Percentiles rank a stretch among this genome's conserved stretches.
Evolutionary conservation across 2,113 vertebrate species (phyloP).

Genomic region (Clarias batrachus): DNA sequence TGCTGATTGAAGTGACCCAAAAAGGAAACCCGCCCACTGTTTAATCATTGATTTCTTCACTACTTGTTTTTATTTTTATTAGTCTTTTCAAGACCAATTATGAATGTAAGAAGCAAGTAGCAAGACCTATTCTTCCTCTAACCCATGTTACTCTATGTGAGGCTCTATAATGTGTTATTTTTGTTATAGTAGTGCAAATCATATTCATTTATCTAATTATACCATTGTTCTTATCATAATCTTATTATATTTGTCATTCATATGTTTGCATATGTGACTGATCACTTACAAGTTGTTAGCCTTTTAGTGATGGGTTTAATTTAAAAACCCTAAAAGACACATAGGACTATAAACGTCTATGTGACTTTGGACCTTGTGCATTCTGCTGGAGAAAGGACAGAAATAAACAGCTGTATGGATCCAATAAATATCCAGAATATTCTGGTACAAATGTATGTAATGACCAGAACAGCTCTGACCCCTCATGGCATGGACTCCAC

Average conservation of each 20-base stretch:
- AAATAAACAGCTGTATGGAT: background rate
- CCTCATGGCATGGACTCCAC: no score
- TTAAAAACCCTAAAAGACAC: background rate
- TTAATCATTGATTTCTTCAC: conserved; percentile 39
- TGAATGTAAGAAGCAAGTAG: background rate
- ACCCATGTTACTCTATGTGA: background rate
- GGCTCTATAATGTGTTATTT: background rate
- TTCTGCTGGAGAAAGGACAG: background rate
- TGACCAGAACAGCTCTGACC: background rate
- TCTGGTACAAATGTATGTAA: background rate
- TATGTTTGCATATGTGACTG: background rate
- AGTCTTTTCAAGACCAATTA: background rate
- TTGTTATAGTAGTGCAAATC: background rate
- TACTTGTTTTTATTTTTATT: background rate
- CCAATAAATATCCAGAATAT: background rate
- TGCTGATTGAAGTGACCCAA: background rate
- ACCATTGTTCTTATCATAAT: background rate
- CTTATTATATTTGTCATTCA: background rate
- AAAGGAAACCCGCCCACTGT: conserved; percentile 2
- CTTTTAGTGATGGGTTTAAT: background rate
- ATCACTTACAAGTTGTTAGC: background rate
- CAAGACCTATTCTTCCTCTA: background rate
- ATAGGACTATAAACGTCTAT: background rate
- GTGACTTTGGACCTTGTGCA: background rate
- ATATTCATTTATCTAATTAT: background rate